phyloP scores from a whole-genome alignment of 37 sponge, comb jelly and placozoan genomes.

The Hexactinellida sp. region DNA sequence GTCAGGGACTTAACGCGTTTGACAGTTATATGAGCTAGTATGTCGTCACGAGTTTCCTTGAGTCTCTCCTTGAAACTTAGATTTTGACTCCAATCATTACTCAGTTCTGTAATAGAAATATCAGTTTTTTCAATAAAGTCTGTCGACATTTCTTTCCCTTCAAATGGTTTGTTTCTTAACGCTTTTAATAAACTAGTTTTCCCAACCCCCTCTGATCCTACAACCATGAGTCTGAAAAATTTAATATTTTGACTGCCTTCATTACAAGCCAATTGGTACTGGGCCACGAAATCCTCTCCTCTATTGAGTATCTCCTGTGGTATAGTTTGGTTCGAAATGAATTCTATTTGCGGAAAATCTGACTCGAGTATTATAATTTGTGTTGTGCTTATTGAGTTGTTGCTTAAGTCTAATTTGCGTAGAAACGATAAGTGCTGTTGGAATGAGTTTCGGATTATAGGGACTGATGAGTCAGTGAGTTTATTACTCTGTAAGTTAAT shows the following conservation, averaged over 20 bases:
- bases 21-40: slow-evolving; percentile 6
- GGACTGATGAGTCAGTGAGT: background rate
- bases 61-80: slow-evolving; percentile 2
- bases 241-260: slow-evolving; percentile 14
- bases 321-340: background rate
- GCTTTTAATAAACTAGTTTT: slow-evolving; percentile 12
- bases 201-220: background rate
- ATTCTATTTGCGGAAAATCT: background rate
- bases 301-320: background rate
- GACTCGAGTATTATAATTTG: background rate
- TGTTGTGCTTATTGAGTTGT: background rate
- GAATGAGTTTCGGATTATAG: background rate
- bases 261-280: background rate
- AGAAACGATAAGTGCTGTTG: background rate
- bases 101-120: slow-evolving; percentile 2
- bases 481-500: background rate
- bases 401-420: background rate
- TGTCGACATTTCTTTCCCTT: background rate
- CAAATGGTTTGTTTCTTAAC: background rate
- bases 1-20: background rate
- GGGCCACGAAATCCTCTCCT: background rate
- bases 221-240: background rate
- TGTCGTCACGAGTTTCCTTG: background rate
- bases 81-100: slow-evolving; percentile 15
- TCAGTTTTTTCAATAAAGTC: slow-evolving; percentile 9